phyloP scores from a whole-genome alignment of 92 coral and sea anemone species.

The Phymanthus crucifer region DNA sequence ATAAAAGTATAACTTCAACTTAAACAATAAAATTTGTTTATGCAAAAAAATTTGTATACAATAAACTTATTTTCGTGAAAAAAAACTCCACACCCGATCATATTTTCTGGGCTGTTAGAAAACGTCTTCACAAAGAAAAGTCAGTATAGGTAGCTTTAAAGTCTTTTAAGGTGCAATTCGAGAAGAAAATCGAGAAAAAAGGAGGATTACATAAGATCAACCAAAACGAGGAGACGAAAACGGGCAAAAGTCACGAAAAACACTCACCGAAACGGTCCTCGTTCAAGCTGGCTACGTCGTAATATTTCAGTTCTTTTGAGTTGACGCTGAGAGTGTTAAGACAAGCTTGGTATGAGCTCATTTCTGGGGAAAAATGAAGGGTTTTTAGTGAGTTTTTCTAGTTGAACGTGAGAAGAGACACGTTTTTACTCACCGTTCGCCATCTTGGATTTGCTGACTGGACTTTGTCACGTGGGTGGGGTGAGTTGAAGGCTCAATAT shows the following conservation, averaged over 20 bases:
- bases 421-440: conserved; percentile 59
- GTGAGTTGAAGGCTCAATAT: not conserved
- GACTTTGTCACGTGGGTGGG: conserved; percentile 48
- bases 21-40: not conserved
- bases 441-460: conserved; percentile 42
- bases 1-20: not conserved
- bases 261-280: conserved; percentile 80
- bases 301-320: conserved; percentile 75
- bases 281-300: conserved; percentile 77
- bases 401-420: not conserved
- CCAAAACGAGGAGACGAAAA: not conserved
- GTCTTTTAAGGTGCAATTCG: not conserved
- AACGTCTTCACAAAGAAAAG: not conserved
- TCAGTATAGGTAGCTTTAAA: not conserved
- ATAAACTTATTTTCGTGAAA: no score
- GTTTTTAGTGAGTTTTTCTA: not conserved
- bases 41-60: no score
- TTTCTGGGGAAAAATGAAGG: conserved; percentile 32
- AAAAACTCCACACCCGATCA: no score
- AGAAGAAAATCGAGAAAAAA: not conserved
- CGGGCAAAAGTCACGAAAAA: not conserved
- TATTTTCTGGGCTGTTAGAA: not conserved
- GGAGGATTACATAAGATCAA: not conserved
- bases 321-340: conserved; percentile 69
- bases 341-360: conserved; percentile 69